These are phyloP conservation scores for Chalcosyrphus nemorum DNA, from an alignment of 2,888 invertebrate genomes.

Conservation along the genomic window DNA sequence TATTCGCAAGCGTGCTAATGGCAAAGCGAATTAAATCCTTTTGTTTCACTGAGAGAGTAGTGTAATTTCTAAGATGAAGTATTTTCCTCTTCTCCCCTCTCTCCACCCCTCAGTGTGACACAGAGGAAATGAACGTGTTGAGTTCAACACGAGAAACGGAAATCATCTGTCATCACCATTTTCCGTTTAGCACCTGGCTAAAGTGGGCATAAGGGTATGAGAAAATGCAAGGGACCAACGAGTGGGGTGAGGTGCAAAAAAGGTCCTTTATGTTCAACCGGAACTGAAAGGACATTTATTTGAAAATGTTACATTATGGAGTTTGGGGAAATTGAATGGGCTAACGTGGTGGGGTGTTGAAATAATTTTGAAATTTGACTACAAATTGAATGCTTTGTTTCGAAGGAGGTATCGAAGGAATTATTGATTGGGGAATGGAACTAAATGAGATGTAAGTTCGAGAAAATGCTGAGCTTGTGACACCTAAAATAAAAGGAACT, in stretches of 20 bases:
- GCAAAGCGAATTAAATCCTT: slow-evolving; percentile 71
- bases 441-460: too few species aligned
- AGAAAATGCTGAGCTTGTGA: too few species aligned
- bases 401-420: too few species aligned
- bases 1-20: slow-evolving; percentile 66
- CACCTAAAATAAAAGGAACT: too few species aligned
- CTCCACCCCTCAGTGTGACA: neutral
- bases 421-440: too few species aligned
- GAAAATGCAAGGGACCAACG: slow-evolving; percentile 46
- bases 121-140: slow-evolving; percentile 71
- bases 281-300: slow-evolving; percentile 68
- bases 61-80: slow-evolving; percentile 66
- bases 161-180: slow-evolving; percentile 73
- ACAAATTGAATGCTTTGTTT: slow-evolving; percentile 41
- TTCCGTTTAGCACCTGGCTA: slow-evolving; percentile 69
- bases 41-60: slow-evolving; percentile 49
- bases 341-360: slow-evolving; percentile 45
- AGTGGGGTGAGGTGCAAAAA: neutral
- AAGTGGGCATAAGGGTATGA: neutral
- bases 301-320: slow-evolving; percentile 46
- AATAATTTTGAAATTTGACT: slow-evolving; percentile 33
- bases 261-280: slow-evolving; percentile 57
- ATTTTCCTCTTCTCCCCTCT: slow-evolving; percentile 6
- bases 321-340: slow-evolving; percentile 58
- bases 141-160: slow-evolving; percentile 69